Conservation (phyloP, 1,140 invertebrate species). For the Drosophila orosa region DNA sequence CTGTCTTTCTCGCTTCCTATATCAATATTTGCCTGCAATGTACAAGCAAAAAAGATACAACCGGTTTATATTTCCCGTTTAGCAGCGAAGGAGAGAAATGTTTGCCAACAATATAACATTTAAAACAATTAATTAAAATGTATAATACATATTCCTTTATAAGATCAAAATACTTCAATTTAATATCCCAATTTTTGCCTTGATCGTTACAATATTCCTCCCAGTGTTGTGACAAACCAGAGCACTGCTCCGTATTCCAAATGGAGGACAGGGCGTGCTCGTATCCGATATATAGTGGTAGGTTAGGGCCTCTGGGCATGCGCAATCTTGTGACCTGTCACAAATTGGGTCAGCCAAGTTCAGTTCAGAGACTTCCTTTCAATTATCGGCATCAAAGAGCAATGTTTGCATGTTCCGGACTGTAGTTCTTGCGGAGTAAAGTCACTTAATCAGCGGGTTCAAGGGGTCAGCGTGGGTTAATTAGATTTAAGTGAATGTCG, state of each 20-base stretch:
- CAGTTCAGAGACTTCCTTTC: conserved; percentile 44
- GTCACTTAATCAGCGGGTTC: conserved; percentile 77
- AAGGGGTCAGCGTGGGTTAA: conserved; percentile 74
- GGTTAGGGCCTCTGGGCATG: conserved; percentile 71
- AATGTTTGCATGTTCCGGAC: conserved; percentile 65
- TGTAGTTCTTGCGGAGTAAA: conserved; percentile 1
- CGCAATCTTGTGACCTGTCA: conserved; percentile 21
- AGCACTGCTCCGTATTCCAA: not conserved
- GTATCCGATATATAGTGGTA: conserved; percentile 38
- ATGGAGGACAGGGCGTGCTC: conserved; percentile 14
- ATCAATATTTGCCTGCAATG: too few relatives aligned
- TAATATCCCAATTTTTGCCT: not conserved
- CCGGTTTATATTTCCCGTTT: too few relatives aligned
- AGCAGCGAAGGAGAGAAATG: too few relatives aligned
- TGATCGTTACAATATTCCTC: not conserved
- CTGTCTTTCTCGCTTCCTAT: too few relatives aligned
- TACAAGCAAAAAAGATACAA: too few relatives aligned
- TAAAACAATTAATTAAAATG: not conserved
- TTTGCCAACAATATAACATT: not conserved
- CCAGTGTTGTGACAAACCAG: not conserved
- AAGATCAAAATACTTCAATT: not conserved
- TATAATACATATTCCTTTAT: not conserved
- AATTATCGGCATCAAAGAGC: conserved; percentile 65
- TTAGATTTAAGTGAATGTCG: conserved; percentile 81
- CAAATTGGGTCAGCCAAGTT: conserved; percentile 74